Evolutionary conservation across 2,888 invertebrate genomes (phyloP).

Genomic region (Ormyrus rosae): DNA sequence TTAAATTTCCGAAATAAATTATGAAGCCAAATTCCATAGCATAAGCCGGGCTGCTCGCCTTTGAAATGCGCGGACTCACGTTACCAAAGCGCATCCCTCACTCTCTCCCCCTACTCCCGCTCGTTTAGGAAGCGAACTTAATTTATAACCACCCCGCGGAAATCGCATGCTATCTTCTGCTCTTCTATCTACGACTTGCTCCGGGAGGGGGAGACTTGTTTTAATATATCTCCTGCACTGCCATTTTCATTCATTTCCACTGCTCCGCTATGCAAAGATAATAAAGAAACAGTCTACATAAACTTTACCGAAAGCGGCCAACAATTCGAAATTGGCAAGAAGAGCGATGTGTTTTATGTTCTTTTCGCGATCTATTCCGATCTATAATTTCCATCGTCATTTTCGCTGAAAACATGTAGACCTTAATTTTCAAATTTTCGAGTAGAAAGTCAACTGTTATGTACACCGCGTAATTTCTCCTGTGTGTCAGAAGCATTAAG

Average conservation of each 20-base stretch:
- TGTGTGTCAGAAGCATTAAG: too few relatives aligned
- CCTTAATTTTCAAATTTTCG: too few relatives aligned
- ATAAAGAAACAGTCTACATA: background rate
- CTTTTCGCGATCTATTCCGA: too few relatives aligned
- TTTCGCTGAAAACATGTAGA: too few relatives aligned
- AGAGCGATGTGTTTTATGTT: too few relatives aligned
- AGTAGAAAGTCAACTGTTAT: too few relatives aligned
- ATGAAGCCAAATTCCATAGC: slow-evolving; percentile 37
- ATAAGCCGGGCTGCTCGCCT: slow-evolving; percentile 10
- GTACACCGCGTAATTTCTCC: too few relatives aligned
- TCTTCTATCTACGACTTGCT: background rate
- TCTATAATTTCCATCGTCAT: too few relatives aligned
- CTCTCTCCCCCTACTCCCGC: background rate
- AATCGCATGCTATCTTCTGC: slow-evolving; percentile 31
- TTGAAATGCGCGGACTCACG: slow-evolving; percentile 43
- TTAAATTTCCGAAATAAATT: slow-evolving; percentile 56
- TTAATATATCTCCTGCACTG: slow-evolving; percentile 21
- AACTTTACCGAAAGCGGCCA: slow-evolving; percentile 9
- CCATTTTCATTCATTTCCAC: slow-evolving; percentile 33
- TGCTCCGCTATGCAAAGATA: background rate
- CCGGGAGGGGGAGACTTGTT: slow-evolving; percentile 2
- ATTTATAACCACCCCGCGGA: slow-evolving; percentile 50
- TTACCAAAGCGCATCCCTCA: slow-evolving; percentile 52
- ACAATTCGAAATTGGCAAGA: slow-evolving; percentile 18
- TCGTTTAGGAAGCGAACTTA: slow-evolving; percentile 55